A percentile compares a stretch with the other conserved stretches of the same genome.
phyloP scores from a whole-genome alignment of 2,113 vertebrate genomes.

The Chascanopsetta lugubris region DNA sequence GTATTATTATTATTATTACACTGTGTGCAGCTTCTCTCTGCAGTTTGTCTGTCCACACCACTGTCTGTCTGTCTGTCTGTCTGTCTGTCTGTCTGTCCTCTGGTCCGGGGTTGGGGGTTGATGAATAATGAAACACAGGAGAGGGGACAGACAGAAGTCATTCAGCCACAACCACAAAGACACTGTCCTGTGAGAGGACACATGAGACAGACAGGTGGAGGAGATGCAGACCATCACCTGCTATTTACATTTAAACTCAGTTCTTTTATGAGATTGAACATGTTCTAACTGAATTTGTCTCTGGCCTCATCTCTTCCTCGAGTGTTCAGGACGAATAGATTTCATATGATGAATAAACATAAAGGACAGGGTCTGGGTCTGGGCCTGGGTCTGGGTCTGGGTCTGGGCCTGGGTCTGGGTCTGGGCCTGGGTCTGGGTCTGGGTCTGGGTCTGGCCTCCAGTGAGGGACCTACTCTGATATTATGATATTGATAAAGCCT shows the following conservation, averaged over 20 bases:
- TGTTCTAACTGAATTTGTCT: too few relatives aligned
- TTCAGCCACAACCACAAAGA: conserved; percentile 37
- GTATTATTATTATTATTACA: neutral
- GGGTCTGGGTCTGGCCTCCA: too few relatives aligned
- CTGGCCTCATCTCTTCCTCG: too few relatives aligned
- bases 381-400: too few relatives aligned
- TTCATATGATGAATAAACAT: too few relatives aligned
- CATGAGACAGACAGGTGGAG: neutral
- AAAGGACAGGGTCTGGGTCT: too few relatives aligned
- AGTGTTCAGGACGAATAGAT: too few relatives aligned
- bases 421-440: too few relatives aligned
- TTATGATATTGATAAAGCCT: too few relatives aligned
- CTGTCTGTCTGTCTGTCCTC: conserved; percentile 31
- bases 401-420: too few relatives aligned
- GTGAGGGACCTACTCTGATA: too few relatives aligned
- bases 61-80: conserved; percentile 38
- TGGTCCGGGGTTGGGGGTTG: conserved; percentile 27
- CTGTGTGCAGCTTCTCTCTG: neutral
- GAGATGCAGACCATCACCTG: neutral
- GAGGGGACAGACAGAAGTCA: conserved; percentile 15
- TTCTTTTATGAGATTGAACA: too few relatives aligned
- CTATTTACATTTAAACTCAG: neutral
- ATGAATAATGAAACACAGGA: conserved; percentile 65
- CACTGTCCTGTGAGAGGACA: conserved; percentile 19
- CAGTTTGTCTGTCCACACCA: conserved; percentile 27